phyloP scores from a whole-genome alignment of 2,888 invertebrate species.

The Leptopterna dolabrata region DNA sequence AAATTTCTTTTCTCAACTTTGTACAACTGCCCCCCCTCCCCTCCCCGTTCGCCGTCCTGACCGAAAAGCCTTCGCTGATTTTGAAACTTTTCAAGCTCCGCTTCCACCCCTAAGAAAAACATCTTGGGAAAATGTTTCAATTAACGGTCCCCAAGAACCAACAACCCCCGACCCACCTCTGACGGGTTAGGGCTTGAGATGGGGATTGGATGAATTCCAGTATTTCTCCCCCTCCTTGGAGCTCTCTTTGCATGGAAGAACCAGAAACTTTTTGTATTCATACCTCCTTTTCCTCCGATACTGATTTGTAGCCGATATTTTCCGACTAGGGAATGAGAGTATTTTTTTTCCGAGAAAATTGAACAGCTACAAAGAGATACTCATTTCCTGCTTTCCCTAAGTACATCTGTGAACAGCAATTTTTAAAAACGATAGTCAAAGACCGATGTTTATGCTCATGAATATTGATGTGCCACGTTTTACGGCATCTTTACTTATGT shows the following conservation, averaged over 20 bases:
- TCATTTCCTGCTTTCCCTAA: no score
- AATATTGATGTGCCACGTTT: no score
- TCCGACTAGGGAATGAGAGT: neutral
- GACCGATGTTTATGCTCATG: no score
- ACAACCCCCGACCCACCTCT: neutral
- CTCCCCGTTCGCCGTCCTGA: no score
- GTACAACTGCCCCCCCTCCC: neutral
- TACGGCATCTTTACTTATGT: no score
- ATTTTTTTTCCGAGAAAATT: neutral
- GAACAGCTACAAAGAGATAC: no score
- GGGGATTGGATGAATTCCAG: neutral
- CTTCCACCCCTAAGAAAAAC: conserved; percentile 27
- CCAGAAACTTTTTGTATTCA: neutral
- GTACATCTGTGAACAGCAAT: no score
- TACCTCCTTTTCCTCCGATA: neutral
- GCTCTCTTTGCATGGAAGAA: neutral
- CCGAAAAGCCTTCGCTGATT: conserved; percentile 26
- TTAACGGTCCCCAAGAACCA: conserved; percentile 36
- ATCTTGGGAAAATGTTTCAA: conserved; percentile 51
- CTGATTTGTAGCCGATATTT: neutral
- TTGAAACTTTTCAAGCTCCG: conserved; percentile 19
- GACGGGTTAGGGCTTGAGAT: neutral
- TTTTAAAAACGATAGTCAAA: no score
- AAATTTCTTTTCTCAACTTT: conserved; percentile 46
- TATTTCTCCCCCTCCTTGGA: neutral